These are phyloP conservation scores for Zaprionus vittiger DNA, from an alignment of 1,140 invertebrate genomes.

Conservation along the genomic window DNA sequence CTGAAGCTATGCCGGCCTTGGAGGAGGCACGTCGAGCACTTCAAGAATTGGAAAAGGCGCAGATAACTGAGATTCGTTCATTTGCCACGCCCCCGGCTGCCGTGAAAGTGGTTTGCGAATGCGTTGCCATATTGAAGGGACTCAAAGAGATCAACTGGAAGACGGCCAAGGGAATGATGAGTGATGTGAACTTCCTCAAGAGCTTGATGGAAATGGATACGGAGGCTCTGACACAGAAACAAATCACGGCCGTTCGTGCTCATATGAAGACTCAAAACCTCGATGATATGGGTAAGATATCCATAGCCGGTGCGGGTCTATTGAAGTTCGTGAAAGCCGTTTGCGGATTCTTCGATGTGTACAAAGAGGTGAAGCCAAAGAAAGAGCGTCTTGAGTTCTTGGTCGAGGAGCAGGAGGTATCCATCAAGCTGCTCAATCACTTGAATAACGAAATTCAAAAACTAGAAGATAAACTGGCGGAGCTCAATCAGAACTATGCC, in stretches of 20 bases:
- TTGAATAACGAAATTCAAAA: constrained; percentile 90
- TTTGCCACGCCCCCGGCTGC: constrained; percentile 95
- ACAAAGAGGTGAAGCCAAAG: constrained; percentile 94
- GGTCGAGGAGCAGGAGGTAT: constrained; percentile 87
- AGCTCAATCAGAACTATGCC: constrained; percentile 91
- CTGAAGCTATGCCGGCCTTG: constrained; percentile 91
- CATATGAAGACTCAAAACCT: constrained; percentile 90
- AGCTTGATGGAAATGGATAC: constrained; percentile 93
- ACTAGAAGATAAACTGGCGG: constrained; percentile 88
- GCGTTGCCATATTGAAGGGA: constrained; percentile 92
- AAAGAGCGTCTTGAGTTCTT: constrained; percentile 91
- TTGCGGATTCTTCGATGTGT: constrained; percentile 93
- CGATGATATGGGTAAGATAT: constrained; percentile 90
- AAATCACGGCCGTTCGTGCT: constrained; percentile 88
- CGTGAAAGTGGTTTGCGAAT: constrained; percentile 94
- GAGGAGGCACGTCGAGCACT: constrained; percentile 92
- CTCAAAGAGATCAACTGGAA: constrained; percentile 95
- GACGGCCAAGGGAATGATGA: constrained; percentile 94
- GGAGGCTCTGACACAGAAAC: constrained; percentile 90
- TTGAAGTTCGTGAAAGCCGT: constrained; percentile 94
- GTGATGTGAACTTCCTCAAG: constrained; percentile 92
- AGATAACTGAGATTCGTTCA: constrained; percentile 94
- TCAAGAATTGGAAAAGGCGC: constrained; percentile 92
- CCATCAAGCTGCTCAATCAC: constrained; percentile 89
- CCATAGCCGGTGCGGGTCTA: constrained; percentile 92